phyloP scores from a whole-genome alignment of 2,888 invertebrate genomes.

The Eristalinus aeneus region DNA sequence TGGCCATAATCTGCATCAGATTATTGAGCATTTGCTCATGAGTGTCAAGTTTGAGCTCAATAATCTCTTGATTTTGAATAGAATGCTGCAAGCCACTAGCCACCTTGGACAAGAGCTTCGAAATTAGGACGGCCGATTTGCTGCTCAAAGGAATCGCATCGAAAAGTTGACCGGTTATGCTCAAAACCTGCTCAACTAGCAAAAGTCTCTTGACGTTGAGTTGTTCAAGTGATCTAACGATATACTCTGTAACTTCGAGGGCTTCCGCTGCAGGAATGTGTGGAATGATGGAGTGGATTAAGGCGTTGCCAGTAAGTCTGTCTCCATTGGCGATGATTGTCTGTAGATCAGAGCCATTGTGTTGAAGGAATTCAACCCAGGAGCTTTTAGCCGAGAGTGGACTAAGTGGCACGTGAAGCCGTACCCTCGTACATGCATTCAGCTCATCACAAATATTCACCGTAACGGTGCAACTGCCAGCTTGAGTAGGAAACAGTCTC shows the following conservation, averaged over 20 bases:
- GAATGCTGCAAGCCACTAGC: constrained; percentile 45
- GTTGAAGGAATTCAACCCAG: constrained; percentile 30
- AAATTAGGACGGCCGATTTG: constrained; percentile 47
- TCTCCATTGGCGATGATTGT: constrained; percentile 57
- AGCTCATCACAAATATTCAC: constrained; percentile 72
- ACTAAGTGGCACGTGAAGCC: constrained; percentile 47
- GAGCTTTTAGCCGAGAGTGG: constrained; percentile 21
- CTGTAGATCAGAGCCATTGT: constrained; percentile 40
- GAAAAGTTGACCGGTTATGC: constrained; percentile 41
- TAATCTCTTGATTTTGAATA: constrained; percentile 63
- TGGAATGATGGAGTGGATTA: constrained; percentile 39
- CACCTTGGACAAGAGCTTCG: constrained; percentile 59
- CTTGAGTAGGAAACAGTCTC: constrained; percentile 28
- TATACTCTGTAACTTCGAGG: neutral
- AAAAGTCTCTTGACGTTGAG: constrained; percentile 62
- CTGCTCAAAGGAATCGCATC: constrained; percentile 45
- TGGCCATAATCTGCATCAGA: constrained; percentile 45
- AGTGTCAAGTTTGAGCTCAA: constrained; percentile 32
- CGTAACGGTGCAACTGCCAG: constrained; percentile 27
- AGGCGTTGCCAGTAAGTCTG: constrained; percentile 42
- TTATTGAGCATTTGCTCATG: constrained; percentile 48
- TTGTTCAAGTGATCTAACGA: constrained; percentile 36
- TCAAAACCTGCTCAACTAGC: constrained; percentile 69
- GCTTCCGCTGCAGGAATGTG: constrained; percentile 21
- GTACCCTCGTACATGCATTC: constrained; percentile 61